Evolutionary conservation across 2,797 vertebrate species (phyloP).

Genomic region (Typhlichthys eigenmanni): DNA sequence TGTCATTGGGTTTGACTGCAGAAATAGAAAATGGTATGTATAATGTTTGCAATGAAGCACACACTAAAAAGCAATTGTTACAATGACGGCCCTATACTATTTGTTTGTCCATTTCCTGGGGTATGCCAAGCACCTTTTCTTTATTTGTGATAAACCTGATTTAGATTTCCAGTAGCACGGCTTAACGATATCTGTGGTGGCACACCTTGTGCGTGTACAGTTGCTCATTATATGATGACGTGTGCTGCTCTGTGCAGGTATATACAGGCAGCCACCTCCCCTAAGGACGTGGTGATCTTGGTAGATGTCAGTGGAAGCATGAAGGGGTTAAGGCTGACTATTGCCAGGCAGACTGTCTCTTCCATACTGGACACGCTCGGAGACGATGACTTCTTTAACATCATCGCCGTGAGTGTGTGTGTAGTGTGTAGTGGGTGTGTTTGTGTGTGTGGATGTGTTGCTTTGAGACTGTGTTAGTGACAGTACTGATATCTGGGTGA

Average conservation of each 20-base stretch:
- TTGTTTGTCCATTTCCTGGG: too few relatives aligned
- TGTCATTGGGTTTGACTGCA: constrained; percentile 90
- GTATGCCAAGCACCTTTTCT: too few relatives aligned
- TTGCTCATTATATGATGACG: too few relatives aligned
- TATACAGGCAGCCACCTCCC: constrained; percentile 89
- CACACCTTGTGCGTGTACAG: too few relatives aligned
- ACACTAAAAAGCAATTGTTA: too few relatives aligned
- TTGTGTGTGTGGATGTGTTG: not conserved
- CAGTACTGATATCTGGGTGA: too few relatives aligned
- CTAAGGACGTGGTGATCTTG: constrained; percentile 89
- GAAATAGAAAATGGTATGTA: constrained; percentile 87
- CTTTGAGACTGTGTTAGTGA: not conserved
- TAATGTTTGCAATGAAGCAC: too few relatives aligned
- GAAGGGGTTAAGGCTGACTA: constrained; percentile 88
- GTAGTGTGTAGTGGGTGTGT: constrained; percentile 3
- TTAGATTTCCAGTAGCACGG: not conserved
- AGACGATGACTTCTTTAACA: constrained; percentile 90
- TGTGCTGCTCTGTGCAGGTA: constrained; percentile 74
- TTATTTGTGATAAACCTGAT: not conserved
- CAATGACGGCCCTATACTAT: too few relatives aligned
- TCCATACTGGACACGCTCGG: constrained; percentile 89
- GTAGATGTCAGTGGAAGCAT: constrained; percentile 90
- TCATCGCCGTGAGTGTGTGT: constrained; percentile 82
- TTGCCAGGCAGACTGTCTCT: constrained; percentile 87
- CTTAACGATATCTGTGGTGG: too few relatives aligned